phyloP scores from a whole-genome alignment of 1,140 invertebrate species.

The Tetramorium alpestre region DNA sequence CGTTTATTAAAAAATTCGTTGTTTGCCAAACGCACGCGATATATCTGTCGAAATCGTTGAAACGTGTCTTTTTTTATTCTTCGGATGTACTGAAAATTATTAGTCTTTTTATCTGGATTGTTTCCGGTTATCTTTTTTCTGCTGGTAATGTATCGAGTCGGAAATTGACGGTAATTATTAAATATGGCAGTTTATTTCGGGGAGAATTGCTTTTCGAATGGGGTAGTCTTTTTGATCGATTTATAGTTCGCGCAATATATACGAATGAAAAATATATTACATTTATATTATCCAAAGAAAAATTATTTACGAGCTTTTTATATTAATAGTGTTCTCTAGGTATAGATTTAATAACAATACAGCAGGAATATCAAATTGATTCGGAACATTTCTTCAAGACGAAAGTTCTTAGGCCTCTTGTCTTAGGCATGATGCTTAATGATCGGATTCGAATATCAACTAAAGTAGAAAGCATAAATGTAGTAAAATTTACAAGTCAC shows the following conservation, averaged over 20 bases:
- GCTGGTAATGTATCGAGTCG: not conserved
- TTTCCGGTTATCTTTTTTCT: not conserved
- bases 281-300: not conserved
- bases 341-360: constrained; percentile 24
- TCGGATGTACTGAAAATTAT: not conserved
- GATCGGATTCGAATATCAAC: not conserved
- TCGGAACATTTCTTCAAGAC: constrained; percentile 2
- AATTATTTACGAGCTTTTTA: constrained; percentile 6
- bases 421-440: not conserved
- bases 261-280: constrained; percentile 29
- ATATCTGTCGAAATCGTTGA: not conserved
- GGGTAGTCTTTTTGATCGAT: not conserved
- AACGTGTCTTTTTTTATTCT: not conserved
- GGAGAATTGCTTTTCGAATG: not conserved
- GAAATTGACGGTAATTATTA: constrained; percentile 33
- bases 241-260: not conserved
- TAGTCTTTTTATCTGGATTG: constrained; percentile 10
- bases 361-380: constrained; percentile 9
- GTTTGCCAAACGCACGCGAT: constrained; percentile 42
- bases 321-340: not conserved
- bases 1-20: constrained; percentile 65
- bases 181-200: constrained; percentile 55
- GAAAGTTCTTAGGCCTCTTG: constrained; percentile 21
- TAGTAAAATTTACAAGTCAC: not conserved
- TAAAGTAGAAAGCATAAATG: not conserved